Evolutionary conservation across 2,888 invertebrate genomes (phyloP), one percentile per base, ranked within the genome.

Genomic region (Biston betularia): DNA sequence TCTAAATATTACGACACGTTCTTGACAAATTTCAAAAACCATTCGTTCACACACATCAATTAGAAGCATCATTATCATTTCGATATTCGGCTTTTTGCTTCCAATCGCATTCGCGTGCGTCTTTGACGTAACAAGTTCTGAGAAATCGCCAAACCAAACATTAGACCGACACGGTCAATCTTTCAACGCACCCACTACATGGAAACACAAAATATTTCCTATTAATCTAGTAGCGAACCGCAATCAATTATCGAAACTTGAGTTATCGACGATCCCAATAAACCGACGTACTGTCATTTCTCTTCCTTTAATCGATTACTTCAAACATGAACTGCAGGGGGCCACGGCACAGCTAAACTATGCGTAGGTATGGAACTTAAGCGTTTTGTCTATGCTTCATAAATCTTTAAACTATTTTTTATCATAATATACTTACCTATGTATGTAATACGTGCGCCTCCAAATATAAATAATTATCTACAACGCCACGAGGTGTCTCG

Each of bases 251-350:
- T 91, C 89, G 76, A 91, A 92, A 89, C 85, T 85, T 92, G 91
- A 93, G 87, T 89, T 89, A 93, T 93, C 84, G 89, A 84, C 81
- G 86, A 83, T 83, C 83, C 87, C 80, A 87, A 88, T 89, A 89
- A 88, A 87, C 81, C 84, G 91, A 92, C 90, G 86, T 89, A 79
- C 88, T 93, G 93, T 93, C 93, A 93, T 93, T 93, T 92, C 92
- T 93, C 93, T 90, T 91, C 86, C 88, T 84, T 86, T 90, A 91
- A 92, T 92, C 92, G 92, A 93, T 92, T 90, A 92, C 85, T 92
- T 90, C 86, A 90, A 90, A 89, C 89, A 87, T 86, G 80, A 89
- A 73, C 93, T 84, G 82, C 88, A 90, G 93, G 93, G 92, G 93
- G 75, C 82, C 82, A 83, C 85, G 78, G 76, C 75, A 80, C 79